Conservation (phyloP, 2,113 vertebrate species). For the Shinisaurus crocodilurus region DNA sequence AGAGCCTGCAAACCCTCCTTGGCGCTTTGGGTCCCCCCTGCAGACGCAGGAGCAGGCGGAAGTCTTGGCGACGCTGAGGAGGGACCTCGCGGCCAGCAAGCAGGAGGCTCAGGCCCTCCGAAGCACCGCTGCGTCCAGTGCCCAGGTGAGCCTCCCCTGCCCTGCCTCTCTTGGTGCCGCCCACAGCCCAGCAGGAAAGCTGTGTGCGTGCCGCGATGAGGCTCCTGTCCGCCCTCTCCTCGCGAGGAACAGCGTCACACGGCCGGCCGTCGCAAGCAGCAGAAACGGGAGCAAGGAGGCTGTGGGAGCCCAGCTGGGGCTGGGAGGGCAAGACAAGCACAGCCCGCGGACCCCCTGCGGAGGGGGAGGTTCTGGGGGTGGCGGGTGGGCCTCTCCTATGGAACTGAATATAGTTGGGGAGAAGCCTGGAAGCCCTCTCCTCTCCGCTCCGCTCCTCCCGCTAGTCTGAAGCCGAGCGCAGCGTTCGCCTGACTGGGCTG, state of each 20-base stretch:
- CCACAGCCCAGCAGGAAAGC: not conserved
- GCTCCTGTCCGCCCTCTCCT: too few relatives aligned
- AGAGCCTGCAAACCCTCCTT: too few relatives aligned
- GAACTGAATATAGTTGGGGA: not conserved
- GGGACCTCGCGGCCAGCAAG: conserved; percentile 85
- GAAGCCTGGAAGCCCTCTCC: not conserved
- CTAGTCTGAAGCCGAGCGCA: conserved; percentile 77
- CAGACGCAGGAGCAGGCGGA: conserved; percentile 89
- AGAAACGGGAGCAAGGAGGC: not conserved
- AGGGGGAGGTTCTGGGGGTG: not conserved
- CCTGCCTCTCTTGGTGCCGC: not conserved
- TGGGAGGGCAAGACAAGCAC: too few relatives aligned
- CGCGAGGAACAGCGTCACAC: too few relatives aligned
- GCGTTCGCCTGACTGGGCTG: conserved; percentile 69
- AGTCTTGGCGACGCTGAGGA: conserved; percentile 86
- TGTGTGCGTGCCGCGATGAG: not conserved
- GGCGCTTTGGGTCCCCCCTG: not conserved
- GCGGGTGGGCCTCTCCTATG: too few relatives aligned
- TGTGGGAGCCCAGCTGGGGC: too few relatives aligned
- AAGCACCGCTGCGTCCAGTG: conserved; percentile 77
- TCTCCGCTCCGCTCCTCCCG: not conserved
- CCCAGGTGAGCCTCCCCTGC: conserved; percentile 79
- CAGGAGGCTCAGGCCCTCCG: conserved; percentile 86
- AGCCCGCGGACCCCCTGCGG: not conserved
- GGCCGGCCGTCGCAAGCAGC: too few relatives aligned